A percentile compares a stretch with the other conserved stretches of the same genome.
phyloP scores from a whole-genome alignment of 2,888 invertebrate species.

The Pristionchus entomophagus region DNA sequence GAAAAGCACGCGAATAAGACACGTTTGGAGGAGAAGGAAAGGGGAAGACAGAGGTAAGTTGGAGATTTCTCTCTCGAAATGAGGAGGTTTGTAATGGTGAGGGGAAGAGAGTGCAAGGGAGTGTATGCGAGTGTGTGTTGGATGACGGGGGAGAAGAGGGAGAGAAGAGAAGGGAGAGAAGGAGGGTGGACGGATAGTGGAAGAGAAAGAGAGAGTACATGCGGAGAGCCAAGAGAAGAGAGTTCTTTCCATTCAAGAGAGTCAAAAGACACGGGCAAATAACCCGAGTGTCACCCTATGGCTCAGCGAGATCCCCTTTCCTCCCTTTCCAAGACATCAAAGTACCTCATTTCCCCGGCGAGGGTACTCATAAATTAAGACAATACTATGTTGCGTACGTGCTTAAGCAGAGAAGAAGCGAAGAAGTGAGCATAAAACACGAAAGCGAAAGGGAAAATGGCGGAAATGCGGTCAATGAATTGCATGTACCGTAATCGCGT shows the following conservation, averaged over 20 bases:
- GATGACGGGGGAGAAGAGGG: slow-evolving; percentile 14
- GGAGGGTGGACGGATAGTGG: slow-evolving; percentile 24
- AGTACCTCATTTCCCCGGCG: not conserved
- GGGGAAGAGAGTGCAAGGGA: not conserved
- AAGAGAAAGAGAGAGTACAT: slow-evolving; percentile 44
- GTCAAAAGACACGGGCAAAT: slow-evolving; percentile 42
- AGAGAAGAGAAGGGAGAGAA: not conserved
- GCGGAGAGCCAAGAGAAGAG: slow-evolving; percentile 8
- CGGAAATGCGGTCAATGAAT: not conserved
- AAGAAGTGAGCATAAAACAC: not conserved
- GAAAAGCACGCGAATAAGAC: slow-evolving; percentile 30
- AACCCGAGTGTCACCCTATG: slow-evolving; percentile 32
- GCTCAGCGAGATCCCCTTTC: slow-evolving; percentile 29
- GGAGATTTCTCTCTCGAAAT: slow-evolving; percentile 24
- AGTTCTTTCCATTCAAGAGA: slow-evolving; percentile 36
- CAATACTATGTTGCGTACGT: not conserved
- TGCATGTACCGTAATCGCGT: slow-evolving; percentile 4
- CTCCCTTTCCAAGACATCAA: slow-evolving; percentile 18
- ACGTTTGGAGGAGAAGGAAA: slow-evolving; percentile 14
- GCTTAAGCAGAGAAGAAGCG: not conserved
- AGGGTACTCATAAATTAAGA: not conserved
- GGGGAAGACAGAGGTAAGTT: not conserved
- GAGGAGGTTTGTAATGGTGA: slow-evolving; percentile 41
- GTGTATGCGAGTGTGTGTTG: slow-evolving; percentile 30
- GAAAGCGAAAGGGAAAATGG: not conserved